A percentile compares a stretch with the other conserved stretches of the same genome.
Evolutionary conservation across 2,113 vertebrate genomes (phyloP).

Genomic region (Tamias sibiricus): DNA sequence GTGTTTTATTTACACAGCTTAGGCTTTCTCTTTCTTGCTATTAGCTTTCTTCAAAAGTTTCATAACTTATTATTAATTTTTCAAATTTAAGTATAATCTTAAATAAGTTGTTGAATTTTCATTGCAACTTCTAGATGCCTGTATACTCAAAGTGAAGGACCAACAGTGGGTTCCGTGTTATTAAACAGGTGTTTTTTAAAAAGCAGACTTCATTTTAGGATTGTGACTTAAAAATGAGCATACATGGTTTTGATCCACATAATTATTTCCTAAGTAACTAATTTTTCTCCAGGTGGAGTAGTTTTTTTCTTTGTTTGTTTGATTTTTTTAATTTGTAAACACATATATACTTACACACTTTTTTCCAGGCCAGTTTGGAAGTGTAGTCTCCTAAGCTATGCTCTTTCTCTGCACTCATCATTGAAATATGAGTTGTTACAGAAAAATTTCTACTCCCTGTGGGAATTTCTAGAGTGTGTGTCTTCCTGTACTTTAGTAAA

Average conservation of each 20-base stretch:
- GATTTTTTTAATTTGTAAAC: too few relatives aligned
- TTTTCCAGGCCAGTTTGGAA: background rate
- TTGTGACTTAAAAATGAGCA: background rate
- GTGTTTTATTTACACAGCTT: background rate
- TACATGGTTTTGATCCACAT: background rate
- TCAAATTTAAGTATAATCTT: background rate
- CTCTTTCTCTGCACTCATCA: background rate
- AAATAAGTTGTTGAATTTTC: background rate
- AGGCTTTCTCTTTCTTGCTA: background rate
- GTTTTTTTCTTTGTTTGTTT: too few relatives aligned
- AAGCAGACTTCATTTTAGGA: background rate
- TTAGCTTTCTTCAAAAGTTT: background rate
- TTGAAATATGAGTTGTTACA: background rate
- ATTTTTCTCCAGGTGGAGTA: background rate
- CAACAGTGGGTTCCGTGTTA: background rate
- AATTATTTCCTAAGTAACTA: background rate
- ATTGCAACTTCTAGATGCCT: background rate
- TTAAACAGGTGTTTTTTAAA: background rate
- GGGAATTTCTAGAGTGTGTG: background rate
- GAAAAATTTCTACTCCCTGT: background rate
- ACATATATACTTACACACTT: too few relatives aligned
- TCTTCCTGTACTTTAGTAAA: background rate
- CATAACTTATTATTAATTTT: background rate
- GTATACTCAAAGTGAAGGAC: background rate
- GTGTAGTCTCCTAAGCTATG: background rate